These are phyloP conservation scores for Lycia hirtaria DNA, from an alignment of 2,888 invertebrate genomes.

Conservation along the genomic window DNA sequence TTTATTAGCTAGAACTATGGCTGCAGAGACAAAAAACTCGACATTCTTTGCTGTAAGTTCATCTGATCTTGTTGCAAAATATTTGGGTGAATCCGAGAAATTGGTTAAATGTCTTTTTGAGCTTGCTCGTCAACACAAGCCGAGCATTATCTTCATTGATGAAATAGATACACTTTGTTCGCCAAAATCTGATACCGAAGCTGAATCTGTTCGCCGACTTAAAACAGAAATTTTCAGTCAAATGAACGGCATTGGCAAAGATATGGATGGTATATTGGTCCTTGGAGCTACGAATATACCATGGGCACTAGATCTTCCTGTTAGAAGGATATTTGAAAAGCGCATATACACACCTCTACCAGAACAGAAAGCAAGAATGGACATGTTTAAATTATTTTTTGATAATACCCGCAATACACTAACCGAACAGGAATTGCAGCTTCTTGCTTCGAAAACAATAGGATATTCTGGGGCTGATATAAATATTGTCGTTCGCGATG, in stretches of 20 bases:
- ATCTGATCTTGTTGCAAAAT: conserved; percentile 99
- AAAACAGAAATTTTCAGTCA: conserved; percentile 99
- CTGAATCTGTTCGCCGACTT: conserved; percentile 98
- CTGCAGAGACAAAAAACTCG: conserved; percentile 99
- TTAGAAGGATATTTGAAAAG: conserved; percentile 98
- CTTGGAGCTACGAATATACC: conserved; percentile 99
- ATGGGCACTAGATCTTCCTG: conserved; percentile 98
- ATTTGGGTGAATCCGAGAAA: conserved; percentile 99
- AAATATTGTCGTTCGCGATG: conserved; percentile 98
- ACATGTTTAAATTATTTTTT: conserved; percentile 98
- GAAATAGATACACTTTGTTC: conserved; percentile 99
- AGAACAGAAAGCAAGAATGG: conserved; percentile 95
- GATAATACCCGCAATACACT: conserved; percentile 96
- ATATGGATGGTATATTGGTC: conserved; percentile 97
- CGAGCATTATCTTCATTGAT: conserved; percentile 99
- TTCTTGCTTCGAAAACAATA: conserved; percentile 93
- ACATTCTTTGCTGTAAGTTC: conserved; percentile 99
- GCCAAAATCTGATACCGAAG: conserved; percentile 98
- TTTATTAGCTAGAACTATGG: conserved; percentile 99
- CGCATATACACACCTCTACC: conserved; percentile 99
- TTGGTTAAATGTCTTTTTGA: conserved; percentile 97
- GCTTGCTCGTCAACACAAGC: conserved; percentile 96
- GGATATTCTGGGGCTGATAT: conserved; percentile 99
- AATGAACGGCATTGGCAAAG: conserved; percentile 99
- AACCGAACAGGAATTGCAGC: conserved; percentile 93